Conservation (phyloP, 1,140 invertebrate species). For the Pachypsylla venusta region DNA sequence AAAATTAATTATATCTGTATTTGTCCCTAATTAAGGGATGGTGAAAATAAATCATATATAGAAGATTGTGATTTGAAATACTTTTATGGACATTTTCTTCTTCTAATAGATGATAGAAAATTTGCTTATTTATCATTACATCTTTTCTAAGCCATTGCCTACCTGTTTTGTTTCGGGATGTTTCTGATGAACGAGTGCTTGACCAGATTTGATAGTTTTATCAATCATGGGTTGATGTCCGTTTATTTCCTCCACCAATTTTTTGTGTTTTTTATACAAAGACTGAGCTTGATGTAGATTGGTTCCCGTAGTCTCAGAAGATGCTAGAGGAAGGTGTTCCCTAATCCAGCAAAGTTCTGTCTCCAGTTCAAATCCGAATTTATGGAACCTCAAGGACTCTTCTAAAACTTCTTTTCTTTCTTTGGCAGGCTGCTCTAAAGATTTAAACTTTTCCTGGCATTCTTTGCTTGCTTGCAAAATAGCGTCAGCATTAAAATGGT, state of each 20-base stretch:
- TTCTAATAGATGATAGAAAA: too few species aligned
- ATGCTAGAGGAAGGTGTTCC: slow-evolving; percentile 68
- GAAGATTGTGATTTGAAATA: too few species aligned
- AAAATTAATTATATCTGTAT: too few species aligned
- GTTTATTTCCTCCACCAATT: slow-evolving; percentile 69
- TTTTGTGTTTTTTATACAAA: slow-evolving; percentile 84
- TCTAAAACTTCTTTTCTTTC: slow-evolving; percentile 62
- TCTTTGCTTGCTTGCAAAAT: slow-evolving; percentile 64
- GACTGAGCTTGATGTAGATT: slow-evolving; percentile 85
- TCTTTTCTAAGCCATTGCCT: not conserved
- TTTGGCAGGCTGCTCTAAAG: slow-evolving; percentile 44
- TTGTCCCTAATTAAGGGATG: too few species aligned
- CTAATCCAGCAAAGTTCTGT: slow-evolving; percentile 91
- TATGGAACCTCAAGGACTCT: slow-evolving; percentile 72
- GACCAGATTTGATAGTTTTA: slow-evolving; percentile 56
- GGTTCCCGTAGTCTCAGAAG: slow-evolving; percentile 54
- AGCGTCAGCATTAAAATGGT: slow-evolving; percentile 81
- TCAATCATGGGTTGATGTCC: slow-evolving; percentile 71
- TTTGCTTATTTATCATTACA: too few species aligned
- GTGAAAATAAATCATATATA: too few species aligned
- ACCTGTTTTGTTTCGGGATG: slow-evolving; percentile 65
- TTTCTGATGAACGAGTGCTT: slow-evolving; percentile 47
- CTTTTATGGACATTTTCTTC: too few species aligned
- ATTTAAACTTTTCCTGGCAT: slow-evolving; percentile 51
- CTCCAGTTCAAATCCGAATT: slow-evolving; percentile 87